phyloP scores from a whole-genome alignment of 1,140 invertebrate genomes.

The Orussus abietinus region DNA sequence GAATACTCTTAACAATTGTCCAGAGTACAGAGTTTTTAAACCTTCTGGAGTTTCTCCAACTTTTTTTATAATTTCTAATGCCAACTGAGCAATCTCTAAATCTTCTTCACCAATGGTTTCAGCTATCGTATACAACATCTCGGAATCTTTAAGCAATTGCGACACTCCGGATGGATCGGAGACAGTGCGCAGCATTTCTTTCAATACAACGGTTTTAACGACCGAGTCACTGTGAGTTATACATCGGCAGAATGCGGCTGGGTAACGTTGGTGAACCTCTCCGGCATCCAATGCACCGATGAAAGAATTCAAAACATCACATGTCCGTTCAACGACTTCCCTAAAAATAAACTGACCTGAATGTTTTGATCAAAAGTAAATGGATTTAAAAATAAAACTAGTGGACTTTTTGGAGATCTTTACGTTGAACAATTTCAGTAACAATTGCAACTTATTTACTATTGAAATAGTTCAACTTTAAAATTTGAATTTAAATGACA shows the following conservation, averaged over 20 bases:
- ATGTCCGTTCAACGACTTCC: constrained; percentile 43
- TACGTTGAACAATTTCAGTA: no score
- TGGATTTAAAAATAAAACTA: constrained; percentile 1
- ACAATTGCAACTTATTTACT: constrained; percentile 2
- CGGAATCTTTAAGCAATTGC: constrained; percentile 51
- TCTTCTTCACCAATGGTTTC: constrained; percentile 59
- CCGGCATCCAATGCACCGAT: constrained; percentile 40
- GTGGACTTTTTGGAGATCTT: neutral
- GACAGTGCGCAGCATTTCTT: constrained; percentile 45
- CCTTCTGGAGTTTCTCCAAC: constrained; percentile 47
- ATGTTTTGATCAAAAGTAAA: constrained; percentile 10
- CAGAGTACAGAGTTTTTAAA: constrained; percentile 37
- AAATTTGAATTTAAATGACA: constrained; percentile 2
- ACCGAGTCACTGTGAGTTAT: constrained; percentile 40
- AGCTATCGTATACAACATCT: constrained; percentile 54
- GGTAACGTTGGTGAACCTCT: constrained; percentile 43
- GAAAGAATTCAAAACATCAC: constrained; percentile 46
- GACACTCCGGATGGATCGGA: constrained; percentile 34
- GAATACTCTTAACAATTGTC: constrained; percentile 30
- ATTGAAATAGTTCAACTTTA: constrained; percentile 6
- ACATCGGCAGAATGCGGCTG: constrained; percentile 37
- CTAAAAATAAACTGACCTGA: constrained; percentile 35
- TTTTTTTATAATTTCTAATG: constrained; percentile 56
- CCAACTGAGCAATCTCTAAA: constrained; percentile 58
- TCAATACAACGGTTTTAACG: constrained; percentile 40